Evolutionary conservation across 2,113 vertebrate genomes (phyloP).

Genomic region (Cairina moschata): DNA sequence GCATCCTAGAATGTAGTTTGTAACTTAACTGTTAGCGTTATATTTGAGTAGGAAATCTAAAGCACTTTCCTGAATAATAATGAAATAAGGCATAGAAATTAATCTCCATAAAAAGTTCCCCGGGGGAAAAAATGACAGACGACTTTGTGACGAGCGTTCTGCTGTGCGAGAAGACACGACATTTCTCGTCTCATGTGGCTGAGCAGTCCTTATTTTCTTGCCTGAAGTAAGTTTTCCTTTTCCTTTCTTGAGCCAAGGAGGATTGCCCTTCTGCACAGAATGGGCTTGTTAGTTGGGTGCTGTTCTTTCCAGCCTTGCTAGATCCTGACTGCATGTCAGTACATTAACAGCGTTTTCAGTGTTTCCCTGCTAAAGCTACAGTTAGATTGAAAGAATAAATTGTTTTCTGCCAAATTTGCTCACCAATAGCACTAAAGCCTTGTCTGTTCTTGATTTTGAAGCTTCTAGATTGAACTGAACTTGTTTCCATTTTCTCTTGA

Average conservation of each 20-base stretch:
- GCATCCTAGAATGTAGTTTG: background rate
- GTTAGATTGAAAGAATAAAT: background rate
- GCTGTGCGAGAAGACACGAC: background rate
- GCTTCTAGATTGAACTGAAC: background rate
- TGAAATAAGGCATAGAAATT: background rate
- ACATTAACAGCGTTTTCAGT: background rate
- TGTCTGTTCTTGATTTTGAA: background rate
- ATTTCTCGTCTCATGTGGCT: background rate
- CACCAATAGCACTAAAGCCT: background rate
- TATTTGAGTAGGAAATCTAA: background rate
- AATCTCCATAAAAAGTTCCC: background rate
- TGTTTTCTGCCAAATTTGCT: background rate
- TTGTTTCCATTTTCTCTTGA: background rate
- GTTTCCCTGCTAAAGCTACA: background rate
- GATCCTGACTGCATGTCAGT: background rate
- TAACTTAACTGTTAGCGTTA: background rate
- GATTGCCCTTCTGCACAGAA: background rate
- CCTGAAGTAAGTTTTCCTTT: background rate
- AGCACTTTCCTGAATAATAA: conserved; percentile 1
- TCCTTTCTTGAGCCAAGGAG: background rate
- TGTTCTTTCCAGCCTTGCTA: background rate
- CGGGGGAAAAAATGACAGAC: background rate
- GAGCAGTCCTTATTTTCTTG: conserved; percentile 2
- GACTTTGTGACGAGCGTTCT: background rate
- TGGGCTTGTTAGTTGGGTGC: rapidly evolving